phyloP scores from a whole-genome alignment of 2,113 vertebrate genomes.

The Gambusia holbrooki region DNA sequence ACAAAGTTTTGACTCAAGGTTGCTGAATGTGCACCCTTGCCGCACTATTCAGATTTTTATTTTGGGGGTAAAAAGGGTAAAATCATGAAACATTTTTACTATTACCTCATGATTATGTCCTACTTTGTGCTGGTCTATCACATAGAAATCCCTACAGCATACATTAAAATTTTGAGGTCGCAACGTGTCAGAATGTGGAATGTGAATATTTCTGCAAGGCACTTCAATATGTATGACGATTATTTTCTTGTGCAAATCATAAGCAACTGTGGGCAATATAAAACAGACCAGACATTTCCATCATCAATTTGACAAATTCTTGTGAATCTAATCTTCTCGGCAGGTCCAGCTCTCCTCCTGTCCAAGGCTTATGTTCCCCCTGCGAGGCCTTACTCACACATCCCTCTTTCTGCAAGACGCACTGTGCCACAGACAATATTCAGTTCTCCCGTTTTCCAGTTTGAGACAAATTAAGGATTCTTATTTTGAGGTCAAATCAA shows the following conservation, averaged over 20 bases:
- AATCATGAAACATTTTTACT: too few relatives aligned
- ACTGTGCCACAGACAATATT: conserved; percentile 38
- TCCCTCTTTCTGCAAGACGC: conserved; percentile 42
- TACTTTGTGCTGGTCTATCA: too few relatives aligned
- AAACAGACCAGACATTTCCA: conserved; percentile 29
- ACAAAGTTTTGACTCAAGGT: too few relatives aligned
- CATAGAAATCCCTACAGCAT: too few relatives aligned
- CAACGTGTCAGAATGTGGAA: too few relatives aligned
- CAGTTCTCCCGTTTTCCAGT: conserved; percentile 47
- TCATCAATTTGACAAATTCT: conserved; percentile 42
- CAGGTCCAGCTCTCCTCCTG: conserved; percentile 41
- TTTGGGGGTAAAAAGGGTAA: too few relatives aligned
- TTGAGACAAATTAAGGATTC: conserved; percentile 60
- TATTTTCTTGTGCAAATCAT: conserved; percentile 38
- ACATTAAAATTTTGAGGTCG: too few relatives aligned
- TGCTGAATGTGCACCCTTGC: too few relatives aligned
- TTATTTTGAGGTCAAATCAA: conserved; percentile 68
- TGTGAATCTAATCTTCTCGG: conserved; percentile 49
- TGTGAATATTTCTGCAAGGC: neutral
- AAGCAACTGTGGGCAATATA: conserved; percentile 30
- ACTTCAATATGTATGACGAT: neutral
- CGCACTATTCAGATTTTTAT: too few relatives aligned
- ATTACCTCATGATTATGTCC: too few relatives aligned
- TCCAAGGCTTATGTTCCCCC: conserved; percentile 30
- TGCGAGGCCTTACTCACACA: conserved; percentile 44